Conservation (phyloP, 2,888 invertebrate genomes). For the Helobdella robusta region DNA sequence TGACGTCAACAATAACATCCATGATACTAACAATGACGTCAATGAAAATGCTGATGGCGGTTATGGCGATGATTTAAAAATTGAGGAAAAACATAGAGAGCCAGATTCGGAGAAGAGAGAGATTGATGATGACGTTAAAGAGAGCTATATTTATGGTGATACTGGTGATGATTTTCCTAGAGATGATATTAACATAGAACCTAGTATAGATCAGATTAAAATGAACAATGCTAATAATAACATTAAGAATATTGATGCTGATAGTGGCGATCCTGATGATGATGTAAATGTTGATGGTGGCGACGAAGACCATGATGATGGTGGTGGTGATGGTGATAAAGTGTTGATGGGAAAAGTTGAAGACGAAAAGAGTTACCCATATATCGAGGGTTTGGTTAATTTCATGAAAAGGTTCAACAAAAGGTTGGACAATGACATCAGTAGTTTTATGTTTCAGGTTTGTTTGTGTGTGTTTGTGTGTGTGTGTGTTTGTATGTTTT, state of each 20-base stretch:
- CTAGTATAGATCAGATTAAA: background rate
- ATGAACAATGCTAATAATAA: background rate
- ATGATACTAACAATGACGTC: background rate
- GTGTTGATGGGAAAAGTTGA: background rate
- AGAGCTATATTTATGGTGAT: background rate
- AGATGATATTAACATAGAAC: background rate
- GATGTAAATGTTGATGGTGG: background rate
- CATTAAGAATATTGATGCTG: background rate
- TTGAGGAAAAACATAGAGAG: background rate
- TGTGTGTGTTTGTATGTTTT: background rate
- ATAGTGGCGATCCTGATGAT: background rate
- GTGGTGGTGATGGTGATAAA: background rate
- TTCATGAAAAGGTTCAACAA: too few relatives aligned
- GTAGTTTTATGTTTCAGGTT: background rate
- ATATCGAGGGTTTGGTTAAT: too few relatives aligned
- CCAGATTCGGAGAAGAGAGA: background rate
- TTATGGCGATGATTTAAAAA: background rate
- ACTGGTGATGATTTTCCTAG: constrained; percentile 6
- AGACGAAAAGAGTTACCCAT: background rate
- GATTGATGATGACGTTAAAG: background rate
- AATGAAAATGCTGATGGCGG: background rate
- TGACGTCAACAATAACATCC: background rate
- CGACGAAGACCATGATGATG: background rate
- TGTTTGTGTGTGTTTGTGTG: background rate
- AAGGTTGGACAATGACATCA: too few relatives aligned